Evolutionary conservation across 2,888 invertebrate species (phyloP).

Genomic region (Campoplex nolae): DNA sequence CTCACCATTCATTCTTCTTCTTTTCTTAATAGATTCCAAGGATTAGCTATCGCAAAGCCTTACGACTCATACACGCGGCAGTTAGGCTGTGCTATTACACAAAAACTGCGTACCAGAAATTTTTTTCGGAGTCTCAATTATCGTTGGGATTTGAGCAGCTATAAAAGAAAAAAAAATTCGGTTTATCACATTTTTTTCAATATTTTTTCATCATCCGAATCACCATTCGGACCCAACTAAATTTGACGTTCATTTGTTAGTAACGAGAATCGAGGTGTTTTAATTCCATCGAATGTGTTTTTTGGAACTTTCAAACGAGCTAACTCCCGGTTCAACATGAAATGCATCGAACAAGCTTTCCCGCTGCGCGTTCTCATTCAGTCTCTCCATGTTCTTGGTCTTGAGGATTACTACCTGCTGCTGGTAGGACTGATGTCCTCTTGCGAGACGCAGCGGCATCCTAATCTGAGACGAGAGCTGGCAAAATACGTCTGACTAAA

Average conservation of each 20-base stretch:
- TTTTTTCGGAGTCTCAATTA: neutral
- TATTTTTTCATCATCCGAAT: neutral
- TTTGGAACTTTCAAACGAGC: neutral
- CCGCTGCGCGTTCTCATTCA: neutral
- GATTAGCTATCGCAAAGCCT: conserved; percentile 39
- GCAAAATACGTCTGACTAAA: conserved; percentile 64
- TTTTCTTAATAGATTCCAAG: conserved; percentile 55
- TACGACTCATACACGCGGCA: conserved; percentile 17
- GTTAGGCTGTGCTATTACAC: conserved; percentile 13
- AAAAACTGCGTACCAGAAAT: neutral
- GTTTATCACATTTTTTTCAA: neutral
- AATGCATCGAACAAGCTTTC: neutral
- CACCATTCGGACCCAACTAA: neutral
- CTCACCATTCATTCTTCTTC: conserved; percentile 19
- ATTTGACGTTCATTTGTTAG: neutral
- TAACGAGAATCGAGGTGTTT: neutral
- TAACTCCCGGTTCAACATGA: neutral
- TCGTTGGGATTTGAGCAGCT: neutral
- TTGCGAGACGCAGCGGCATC: conserved; percentile 32
- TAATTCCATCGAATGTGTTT: neutral
- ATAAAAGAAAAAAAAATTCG: neutral
- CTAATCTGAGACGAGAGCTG: conserved; percentile 60
- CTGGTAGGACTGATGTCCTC: conserved; percentile 26
- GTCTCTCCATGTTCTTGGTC: conserved; percentile 2
- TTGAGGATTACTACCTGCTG: conserved; percentile 27